Evolutionary conservation across 2,113 vertebrate species (phyloP), one percentile per base, ranked within the genome.

Genomic region (Coturnix japonica): DNA sequence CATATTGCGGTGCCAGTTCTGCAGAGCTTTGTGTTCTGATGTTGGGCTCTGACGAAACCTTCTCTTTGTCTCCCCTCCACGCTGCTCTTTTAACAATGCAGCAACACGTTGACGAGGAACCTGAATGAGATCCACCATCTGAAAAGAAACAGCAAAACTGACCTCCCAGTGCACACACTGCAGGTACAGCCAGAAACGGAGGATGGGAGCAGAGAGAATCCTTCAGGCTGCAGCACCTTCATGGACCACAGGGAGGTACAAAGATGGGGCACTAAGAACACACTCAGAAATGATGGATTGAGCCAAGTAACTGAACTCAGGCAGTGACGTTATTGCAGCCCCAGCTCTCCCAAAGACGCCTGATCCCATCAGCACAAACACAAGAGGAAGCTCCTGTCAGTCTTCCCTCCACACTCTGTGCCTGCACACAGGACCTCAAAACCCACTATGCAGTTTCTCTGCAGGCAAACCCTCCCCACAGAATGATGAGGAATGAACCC

Each of bases 1-100:
- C 94, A 99, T 97, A 72, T 98, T 97, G 72, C 39, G 90, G n/a
- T 94, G 63, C 99, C 99, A 99, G 82, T 98, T 98, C 76, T 95
- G 95, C 49, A 99, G 97, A 74, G 98, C 98, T 83, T 96, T 98
- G 81, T 97, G 94, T 90, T 98, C 97, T 28, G 67, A 66, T 28
- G 91, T 77, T 1, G 78, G 82, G 8, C 43, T 51, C 67, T 78
- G 59, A 35, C 51, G 51, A 56, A 37, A 22, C 22, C 59, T 76
- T 60, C 90, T 61, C 88, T 96, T 91, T 46, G 92, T 82, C 28
- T 44, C 63, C 53, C 63, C 67, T 87, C 49, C 44, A 1, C 8
- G 37, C 33, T 89, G 77, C 63, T 94, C 85, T 81, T 91, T 85
- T 8, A 87, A 87, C 25, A 81, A 59, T 54, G 74, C 69, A 69